Evolutionary conservation across 2,888 invertebrate genomes (phyloP).

Genomic region (Troilus luridus): DNA sequence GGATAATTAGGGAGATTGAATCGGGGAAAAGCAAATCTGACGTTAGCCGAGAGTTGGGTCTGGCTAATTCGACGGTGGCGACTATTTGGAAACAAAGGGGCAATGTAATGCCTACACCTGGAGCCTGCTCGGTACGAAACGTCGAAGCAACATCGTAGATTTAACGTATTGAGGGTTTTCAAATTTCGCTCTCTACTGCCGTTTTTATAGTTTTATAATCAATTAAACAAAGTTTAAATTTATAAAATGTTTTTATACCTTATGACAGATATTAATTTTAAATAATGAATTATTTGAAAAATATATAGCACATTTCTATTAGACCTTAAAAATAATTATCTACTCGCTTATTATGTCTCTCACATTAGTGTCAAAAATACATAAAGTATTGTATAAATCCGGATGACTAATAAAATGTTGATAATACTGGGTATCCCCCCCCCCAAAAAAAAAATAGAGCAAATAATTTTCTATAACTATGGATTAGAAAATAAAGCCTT

Average conservation of each 20-base stretch:
- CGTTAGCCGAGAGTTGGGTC: slow-evolving; percentile 73
- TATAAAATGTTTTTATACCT: slow-evolving; percentile 27
- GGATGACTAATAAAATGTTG: too few relatives aligned
- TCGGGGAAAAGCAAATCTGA: slow-evolving; percentile 75
- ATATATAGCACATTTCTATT: too few relatives aligned
- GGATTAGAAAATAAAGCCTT: too few relatives aligned
- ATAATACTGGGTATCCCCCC: too few relatives aligned
- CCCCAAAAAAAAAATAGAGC: too few relatives aligned
- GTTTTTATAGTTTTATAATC: neutral
- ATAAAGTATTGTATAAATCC: too few relatives aligned
- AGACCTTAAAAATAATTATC: too few relatives aligned
- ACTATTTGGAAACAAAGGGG: slow-evolving; percentile 75
- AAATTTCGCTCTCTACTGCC: neutral
- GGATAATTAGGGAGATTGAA: slow-evolving; percentile 75
- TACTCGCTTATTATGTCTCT: too few relatives aligned
- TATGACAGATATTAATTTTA: too few relatives aligned
- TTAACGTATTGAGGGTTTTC: slow-evolving; percentile 43
- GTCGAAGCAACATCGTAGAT: slow-evolving; percentile 51
- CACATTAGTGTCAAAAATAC: too few relatives aligned
- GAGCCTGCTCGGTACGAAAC: slow-evolving; percentile 65
- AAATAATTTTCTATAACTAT: too few relatives aligned
- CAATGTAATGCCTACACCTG: slow-evolving; percentile 67
- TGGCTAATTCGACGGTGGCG: slow-evolving; percentile 74
- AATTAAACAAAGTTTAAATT: neutral
- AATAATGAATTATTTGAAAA: too few relatives aligned